These are phyloP conservation scores for Conomelus anceps DNA, from an alignment of 2,888 invertebrate genomes.

Conservation along the genomic window DNA sequence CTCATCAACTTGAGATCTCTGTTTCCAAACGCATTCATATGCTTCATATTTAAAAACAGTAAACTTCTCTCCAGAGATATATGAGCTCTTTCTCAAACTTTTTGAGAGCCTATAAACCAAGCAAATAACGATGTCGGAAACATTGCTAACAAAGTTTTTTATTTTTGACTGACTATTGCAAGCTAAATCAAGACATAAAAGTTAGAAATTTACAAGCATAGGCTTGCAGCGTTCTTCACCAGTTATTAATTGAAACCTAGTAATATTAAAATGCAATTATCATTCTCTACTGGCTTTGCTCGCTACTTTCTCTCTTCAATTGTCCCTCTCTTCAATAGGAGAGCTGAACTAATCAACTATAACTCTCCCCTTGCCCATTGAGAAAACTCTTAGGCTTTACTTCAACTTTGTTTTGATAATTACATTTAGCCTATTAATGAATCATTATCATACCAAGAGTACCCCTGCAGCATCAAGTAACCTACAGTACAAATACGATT, in stretches of 20 bases:
- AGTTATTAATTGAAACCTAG: not conserved
- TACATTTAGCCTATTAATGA: no score
- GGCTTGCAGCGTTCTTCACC: not conserved
- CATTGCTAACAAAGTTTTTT: not conserved
- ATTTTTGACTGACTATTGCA: not conserved
- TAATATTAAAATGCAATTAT: not conserved
- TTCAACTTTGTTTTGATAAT: no score
- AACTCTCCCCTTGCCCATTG: no score
- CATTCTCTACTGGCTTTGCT: no score
- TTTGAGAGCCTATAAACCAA: not conserved
- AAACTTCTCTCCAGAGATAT: not conserved
- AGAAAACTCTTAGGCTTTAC: no score
- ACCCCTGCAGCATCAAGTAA: no score
- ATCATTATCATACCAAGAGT: no score
- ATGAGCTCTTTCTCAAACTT: not conserved
- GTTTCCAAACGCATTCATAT: not conserved
- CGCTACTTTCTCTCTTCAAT: no score
- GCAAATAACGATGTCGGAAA: not conserved
- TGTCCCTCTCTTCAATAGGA: no score
- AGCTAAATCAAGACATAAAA: not conserved
- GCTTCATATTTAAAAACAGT: not conserved
- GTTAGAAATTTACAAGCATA: not conserved
- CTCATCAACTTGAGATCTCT: not conserved
- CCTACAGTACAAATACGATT: no score
- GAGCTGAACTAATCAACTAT: no score